Conservation (phyloP, 2,888 invertebrate species). For the Nycteola revayana region DNA sequence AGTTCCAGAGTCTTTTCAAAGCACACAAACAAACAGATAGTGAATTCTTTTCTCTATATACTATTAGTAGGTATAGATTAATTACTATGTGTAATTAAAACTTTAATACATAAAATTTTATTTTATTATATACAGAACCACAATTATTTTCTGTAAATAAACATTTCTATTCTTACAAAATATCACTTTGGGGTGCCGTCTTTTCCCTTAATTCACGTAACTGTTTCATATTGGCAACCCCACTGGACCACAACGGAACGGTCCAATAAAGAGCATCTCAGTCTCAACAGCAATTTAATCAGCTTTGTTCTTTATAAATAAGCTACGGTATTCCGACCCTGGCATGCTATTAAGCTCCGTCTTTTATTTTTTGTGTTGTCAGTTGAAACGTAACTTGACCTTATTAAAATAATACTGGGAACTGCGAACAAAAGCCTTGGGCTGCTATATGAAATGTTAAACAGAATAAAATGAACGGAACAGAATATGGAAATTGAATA, state of each 20-base stretch:
- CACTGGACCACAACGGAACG: slow-evolving; percentile 37
- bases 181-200: too few species aligned
- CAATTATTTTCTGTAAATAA: too few species aligned
- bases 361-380: slow-evolving; percentile 32
- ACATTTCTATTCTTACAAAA: too few species aligned
- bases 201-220: background rate
- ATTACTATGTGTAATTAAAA: too few species aligned
- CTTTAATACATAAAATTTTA: too few species aligned
- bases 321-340: slow-evolving; percentile 43
- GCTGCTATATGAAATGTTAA: slow-evolving; percentile 14
- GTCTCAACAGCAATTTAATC: slow-evolving; percentile 62
- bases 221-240: slow-evolving; percentile 5
- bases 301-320: slow-evolving; percentile 62
- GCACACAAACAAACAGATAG: too few species aligned
- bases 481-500: background rate
- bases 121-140: too few species aligned
- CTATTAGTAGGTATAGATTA: too few species aligned
- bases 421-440: slow-evolving; percentile 8
- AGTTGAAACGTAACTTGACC: slow-evolving; percentile 28
- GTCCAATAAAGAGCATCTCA: slow-evolving; percentile 48
- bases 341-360: slow-evolving; percentile 39
- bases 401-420: slow-evolving; percentile 24
- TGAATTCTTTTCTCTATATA: too few species aligned
- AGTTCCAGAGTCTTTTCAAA: too few species aligned
- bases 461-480: background rate